These are phyloP conservation scores for Pseudomugil tenellus DNA, from an alignment of 2,797 vertebrate genomes.

Conservation along the genomic window DNA sequence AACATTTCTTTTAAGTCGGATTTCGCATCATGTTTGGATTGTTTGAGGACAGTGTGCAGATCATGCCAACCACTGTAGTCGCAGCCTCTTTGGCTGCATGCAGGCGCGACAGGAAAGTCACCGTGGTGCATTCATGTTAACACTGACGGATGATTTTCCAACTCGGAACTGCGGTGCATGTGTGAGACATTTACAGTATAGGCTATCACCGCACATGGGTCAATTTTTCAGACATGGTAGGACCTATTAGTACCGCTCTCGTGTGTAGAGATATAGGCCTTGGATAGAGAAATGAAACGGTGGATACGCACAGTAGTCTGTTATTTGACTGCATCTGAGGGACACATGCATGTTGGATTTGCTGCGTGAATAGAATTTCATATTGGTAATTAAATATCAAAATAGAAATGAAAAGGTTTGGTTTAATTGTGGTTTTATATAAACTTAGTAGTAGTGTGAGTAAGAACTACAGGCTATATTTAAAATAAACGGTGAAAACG, in stretches of 20 bases:
- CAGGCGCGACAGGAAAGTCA: slow-evolving; percentile 62
- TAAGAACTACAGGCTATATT: background rate
- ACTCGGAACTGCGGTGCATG: slow-evolving; percentile 53
- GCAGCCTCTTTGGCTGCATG: slow-evolving; percentile 59
- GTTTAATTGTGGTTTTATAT: background rate
- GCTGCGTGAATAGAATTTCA: background rate
- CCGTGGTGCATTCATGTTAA: slow-evolving; percentile 66
- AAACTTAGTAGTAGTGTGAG: too few species aligned
- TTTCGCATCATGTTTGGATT: slow-evolving; percentile 39
- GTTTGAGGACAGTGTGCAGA: slow-evolving; percentile 45
- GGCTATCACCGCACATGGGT: slow-evolving; percentile 52
- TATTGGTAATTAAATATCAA: background rate
- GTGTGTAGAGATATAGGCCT: slow-evolving; percentile 50
- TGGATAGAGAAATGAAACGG: slow-evolving; percentile 42
- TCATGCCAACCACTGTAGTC: slow-evolving; percentile 40
- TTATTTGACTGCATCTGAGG: slow-evolving; percentile 30
- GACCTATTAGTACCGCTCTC: slow-evolving; percentile 36
- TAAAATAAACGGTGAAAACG: background rate
- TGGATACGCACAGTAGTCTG: slow-evolving; percentile 48
- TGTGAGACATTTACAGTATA: slow-evolving; percentile 30
- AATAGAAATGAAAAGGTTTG: background rate
- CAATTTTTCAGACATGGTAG: slow-evolving; percentile 39
- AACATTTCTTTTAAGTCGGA: slow-evolving; percentile 40
- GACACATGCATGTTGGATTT: slow-evolving; percentile 4
- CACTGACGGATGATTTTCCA: slow-evolving; percentile 52